phyloP scores from a whole-genome alignment of 2,113 vertebrate species.

The Rhinolophus sinicus region DNA sequence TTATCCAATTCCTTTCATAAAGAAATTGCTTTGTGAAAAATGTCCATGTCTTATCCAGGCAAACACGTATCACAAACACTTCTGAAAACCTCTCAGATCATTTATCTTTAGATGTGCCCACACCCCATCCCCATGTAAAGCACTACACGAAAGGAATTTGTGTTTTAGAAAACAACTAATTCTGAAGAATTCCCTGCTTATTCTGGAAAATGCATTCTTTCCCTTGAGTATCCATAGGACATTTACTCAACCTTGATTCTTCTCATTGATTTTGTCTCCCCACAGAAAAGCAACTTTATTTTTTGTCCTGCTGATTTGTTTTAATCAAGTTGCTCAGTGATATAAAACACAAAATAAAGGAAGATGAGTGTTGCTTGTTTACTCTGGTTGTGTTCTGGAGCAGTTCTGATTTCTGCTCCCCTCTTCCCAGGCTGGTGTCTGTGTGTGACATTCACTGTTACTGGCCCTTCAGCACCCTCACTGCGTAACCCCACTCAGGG shows the following conservation, averaged over 20 bases:
- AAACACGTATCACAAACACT: background rate
- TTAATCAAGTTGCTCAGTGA: slow-evolving; percentile 82
- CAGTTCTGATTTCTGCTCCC: background rate
- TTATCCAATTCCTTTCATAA: background rate
- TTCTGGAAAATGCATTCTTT: slow-evolving; percentile 52
- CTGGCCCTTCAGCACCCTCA: too few relatives aligned
- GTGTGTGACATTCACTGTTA: background rate
- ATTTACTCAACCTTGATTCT: slow-evolving; percentile 70
- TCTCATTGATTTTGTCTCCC: slow-evolving; percentile 78
- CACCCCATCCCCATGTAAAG: background rate
- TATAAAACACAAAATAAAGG: slow-evolving; percentile 75
- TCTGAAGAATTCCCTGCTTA: background rate
- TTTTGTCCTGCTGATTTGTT: slow-evolving; percentile 80
- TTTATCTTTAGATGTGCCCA: background rate
- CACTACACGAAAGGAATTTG: background rate
- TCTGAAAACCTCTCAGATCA: background rate
- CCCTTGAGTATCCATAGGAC: slow-evolving; percentile 68
- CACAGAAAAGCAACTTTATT: slow-evolving; percentile 77
- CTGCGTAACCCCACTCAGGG: background rate
- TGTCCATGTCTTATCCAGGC: background rate
- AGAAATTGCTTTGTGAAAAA: background rate
- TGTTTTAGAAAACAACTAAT: slow-evolving; percentile 16
- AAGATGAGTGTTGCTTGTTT: slow-evolving; percentile 61
- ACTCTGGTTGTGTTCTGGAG: background rate
- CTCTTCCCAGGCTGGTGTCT: background rate